A percentile compares a stretch with the other conserved stretches of the same genome.
These are phyloP conservation scores for Dryobates pubescens DNA, from an alignment of 2,797 vertebrate species.

Conservation along the genomic window DNA sequence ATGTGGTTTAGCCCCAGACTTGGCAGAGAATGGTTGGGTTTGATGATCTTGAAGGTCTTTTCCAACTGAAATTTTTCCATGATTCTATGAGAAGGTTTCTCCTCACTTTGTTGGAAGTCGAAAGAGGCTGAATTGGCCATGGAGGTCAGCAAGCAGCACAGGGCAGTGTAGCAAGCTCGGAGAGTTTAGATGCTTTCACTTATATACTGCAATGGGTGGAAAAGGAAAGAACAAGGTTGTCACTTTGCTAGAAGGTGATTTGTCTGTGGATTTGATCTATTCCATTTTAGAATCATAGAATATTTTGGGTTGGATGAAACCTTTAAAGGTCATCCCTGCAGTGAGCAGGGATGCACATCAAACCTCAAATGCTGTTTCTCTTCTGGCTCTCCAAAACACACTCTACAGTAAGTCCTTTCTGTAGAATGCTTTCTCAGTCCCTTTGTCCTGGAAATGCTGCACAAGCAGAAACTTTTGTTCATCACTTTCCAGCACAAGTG, in stretches of 20 bases:
- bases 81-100: neutral
- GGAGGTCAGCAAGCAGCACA: neutral
- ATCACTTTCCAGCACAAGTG: neutral
- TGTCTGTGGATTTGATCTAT: neutral
- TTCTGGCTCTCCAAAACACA: neutral
- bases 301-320: no score
- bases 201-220: accelerated
- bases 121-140: neutral
- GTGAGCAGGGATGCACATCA: neutral
- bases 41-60: no score
- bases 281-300: neutral
- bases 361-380: neutral
- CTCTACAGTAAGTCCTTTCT: neutral
- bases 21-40: no score
- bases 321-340: no score
- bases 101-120: neutral
- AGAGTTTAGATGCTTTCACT: neutral
- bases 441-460: neutral
- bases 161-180: no score
- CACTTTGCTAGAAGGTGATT: neutral
- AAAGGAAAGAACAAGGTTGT: neutral
- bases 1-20: no score
- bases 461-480: neutral
- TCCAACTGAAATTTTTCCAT: no score
- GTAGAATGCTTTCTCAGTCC: neutral